Percentiles rank a stretch among this genome's conserved stretches.
Conservation (phyloP, 2,797 vertebrate species). For the Sitta carolinensis region DNA sequence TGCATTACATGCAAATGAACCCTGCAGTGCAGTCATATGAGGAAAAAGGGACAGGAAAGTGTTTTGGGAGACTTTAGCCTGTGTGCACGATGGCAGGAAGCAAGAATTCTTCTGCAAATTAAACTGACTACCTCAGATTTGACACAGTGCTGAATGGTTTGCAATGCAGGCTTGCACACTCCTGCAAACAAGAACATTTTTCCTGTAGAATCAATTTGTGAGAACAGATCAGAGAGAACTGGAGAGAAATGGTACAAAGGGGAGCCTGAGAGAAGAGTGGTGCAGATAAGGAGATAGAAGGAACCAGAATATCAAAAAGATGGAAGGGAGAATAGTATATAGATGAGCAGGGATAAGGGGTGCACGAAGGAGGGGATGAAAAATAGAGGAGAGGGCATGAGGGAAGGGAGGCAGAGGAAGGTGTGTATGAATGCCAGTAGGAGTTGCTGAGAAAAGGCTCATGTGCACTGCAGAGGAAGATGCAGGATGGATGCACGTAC, state of each 20-base stretch:
- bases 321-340: neutral
- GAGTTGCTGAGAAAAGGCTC: slow-evolving; percentile 23
- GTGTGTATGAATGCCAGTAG: neutral
- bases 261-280: neutral
- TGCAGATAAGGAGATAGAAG: neutral
- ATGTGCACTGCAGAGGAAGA: neutral
- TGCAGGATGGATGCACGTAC: neutral
- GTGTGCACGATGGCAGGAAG: neutral
- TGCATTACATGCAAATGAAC: neutral
- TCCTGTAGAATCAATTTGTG: slow-evolving; percentile 20
- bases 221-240: slow-evolving; percentile 15
- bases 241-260: slow-evolving; percentile 7
- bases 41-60: neutral
- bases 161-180: neutral
- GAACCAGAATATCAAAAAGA: slow-evolving; percentile 15
- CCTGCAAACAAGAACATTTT: neutral
- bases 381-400: neutral
- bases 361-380: neutral
- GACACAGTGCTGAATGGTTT: neutral
- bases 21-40: neutral
- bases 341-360: slow-evolving; percentile 7
- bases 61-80: neutral
- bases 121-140: neutral
- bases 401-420: neutral
- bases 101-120: neutral